Conservation (phyloP, 1,140 invertebrate genomes). For the Drosophila busckii region DNA sequence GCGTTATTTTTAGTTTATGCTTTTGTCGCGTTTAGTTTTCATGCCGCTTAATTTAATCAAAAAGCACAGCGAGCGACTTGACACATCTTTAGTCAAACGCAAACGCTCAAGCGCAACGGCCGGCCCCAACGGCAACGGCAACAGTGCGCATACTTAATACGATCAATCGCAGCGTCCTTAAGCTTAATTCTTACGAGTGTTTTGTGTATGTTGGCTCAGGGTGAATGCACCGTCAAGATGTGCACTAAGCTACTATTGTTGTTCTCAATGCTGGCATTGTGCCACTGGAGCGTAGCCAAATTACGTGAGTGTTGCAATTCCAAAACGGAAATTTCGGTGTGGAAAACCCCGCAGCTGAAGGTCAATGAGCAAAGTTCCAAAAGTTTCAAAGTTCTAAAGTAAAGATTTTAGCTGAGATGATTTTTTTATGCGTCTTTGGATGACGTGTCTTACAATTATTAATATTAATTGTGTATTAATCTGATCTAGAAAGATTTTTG, state of each 20-base stretch:
- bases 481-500: too few relatives aligned
- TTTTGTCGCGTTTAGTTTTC: constrained; percentile 36
- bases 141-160: too few relatives aligned
- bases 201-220: too few relatives aligned
- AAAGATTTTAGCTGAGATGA: too few relatives aligned
- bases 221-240: constrained; percentile 32
- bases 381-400: too few relatives aligned
- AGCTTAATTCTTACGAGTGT: constrained; percentile 24
- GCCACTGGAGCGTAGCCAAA: constrained; percentile 38
- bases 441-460: too few relatives aligned
- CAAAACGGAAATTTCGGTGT: background rate
- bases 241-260: constrained; percentile 8
- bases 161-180: constrained; percentile 7
- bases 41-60: constrained; percentile 65
- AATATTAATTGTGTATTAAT: too few relatives aligned
- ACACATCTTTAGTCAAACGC: constrained; percentile 60
- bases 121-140: too few relatives aligned
- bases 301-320: constrained; percentile 46
- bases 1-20: background rate
- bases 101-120: constrained; percentile 46
- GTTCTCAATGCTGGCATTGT: constrained; percentile 22
- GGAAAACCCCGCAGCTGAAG: constrained; percentile 4
- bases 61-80: constrained; percentile 29
- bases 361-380: too few relatives aligned
- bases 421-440: too few relatives aligned